A percentile compares a stretch with the other conserved stretches of the same genome.
phyloP scores from a whole-genome alignment of 2,888 invertebrate genomes.

The Rotaria socialis region DNA sequence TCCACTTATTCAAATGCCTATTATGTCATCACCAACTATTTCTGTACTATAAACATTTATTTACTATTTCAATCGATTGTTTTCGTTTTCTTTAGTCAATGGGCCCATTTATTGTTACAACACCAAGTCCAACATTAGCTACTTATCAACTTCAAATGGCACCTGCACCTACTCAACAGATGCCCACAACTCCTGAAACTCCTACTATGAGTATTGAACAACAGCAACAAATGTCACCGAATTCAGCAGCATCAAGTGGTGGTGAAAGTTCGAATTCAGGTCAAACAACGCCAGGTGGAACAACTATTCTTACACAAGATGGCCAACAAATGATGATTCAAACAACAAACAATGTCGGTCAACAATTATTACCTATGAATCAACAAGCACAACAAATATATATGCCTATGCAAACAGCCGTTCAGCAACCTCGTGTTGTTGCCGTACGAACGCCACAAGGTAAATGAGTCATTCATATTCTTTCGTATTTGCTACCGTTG shows the following conservation, averaged over 20 bases:
- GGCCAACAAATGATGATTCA: slow-evolving; percentile 3
- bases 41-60: background rate
- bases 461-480: background rate
- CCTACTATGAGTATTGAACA: background rate
- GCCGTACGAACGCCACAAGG: slow-evolving; percentile 29
- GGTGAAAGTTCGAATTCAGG: background rate
- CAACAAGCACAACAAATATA: background rate
- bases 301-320: background rate
- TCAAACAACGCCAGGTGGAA: background rate
- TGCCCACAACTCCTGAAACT: background rate
- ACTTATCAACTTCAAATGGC: slow-evolving; percentile 4
- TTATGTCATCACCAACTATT: background rate
- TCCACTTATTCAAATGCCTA: slow-evolving; percentile 2
- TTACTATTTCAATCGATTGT: background rate
- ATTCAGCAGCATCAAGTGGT: background rate
- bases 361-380: background rate
- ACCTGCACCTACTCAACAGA: background rate
- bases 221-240: background rate
- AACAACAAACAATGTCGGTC: background rate
- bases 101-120: background rate
- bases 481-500: too few species aligned
- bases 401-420: background rate
- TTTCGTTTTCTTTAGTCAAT: background rate
- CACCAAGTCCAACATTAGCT: background rate
- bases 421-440: slow-evolving; percentile 27